Conservation (phyloP, 2,797 vertebrate species). For the Anableps anableps region DNA sequence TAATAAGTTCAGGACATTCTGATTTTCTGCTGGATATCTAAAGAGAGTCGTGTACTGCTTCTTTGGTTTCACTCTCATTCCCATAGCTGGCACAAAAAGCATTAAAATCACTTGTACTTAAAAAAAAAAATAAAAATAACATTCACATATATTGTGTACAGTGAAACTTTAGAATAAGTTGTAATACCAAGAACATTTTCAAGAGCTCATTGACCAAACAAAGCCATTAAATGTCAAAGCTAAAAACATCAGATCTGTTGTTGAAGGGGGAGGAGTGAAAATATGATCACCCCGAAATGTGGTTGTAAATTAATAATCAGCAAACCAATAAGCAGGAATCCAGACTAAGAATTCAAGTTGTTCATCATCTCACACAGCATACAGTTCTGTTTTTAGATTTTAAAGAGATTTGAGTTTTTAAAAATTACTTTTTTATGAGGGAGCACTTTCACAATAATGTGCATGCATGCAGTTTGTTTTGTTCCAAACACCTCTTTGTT, state of each 20-base stretch:
- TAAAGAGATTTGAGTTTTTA: conserved; percentile 41
- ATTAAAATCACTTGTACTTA: not conserved
- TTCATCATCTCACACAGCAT: conserved; percentile 53
- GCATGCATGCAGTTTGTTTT: conserved; percentile 26
- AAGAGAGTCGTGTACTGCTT: not conserved
- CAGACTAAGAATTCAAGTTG: conserved; percentile 46
- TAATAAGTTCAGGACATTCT: not conserved
- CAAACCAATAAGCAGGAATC: conserved; percentile 57
- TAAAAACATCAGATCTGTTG: conserved; percentile 60
- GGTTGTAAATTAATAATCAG: conserved; percentile 67
- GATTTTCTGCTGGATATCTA: not conserved
- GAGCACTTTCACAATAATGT: conserved; percentile 33
- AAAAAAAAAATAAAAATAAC: not conserved
- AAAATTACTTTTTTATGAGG: conserved; percentile 45
- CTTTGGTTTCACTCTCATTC: not conserved
- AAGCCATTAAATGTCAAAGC: conserved; percentile 55
- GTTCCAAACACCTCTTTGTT: conserved; percentile 21
- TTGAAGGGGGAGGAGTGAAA: conserved; percentile 61
- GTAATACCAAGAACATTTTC: not conserved
- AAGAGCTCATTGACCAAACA: conserved; percentile 41
- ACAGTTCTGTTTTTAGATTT: conserved; percentile 43
- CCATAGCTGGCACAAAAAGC: not conserved
- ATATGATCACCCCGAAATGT: conserved; percentile 59
- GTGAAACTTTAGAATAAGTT: not conserved
- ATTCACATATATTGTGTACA: not conserved